Evolutionary conservation across 1,140 invertebrate genomes (phyloP).

Genomic region (Phortica variegata): DNA sequence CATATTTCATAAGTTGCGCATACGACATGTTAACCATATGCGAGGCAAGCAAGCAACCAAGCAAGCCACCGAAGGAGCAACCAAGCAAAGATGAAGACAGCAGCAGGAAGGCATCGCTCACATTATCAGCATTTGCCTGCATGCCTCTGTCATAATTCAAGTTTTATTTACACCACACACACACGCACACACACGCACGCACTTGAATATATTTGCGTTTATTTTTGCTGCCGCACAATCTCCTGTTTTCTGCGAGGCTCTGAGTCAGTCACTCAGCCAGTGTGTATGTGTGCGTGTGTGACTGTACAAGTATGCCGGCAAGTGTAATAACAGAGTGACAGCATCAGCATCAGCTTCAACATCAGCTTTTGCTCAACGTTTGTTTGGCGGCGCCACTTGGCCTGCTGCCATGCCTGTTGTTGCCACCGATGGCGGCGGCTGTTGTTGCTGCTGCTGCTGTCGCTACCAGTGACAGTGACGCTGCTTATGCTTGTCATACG

Average conservation of each 20-base stretch:
- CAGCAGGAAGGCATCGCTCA: too few species aligned
- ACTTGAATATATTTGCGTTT: background rate
- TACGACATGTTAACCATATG: constrained; percentile 49
- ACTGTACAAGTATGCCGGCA: constrained; percentile 50
- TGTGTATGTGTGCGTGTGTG: constrained; percentile 25
- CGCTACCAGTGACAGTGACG: constrained; percentile 47
- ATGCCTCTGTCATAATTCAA: constrained; percentile 48
- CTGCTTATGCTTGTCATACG: constrained; percentile 51
- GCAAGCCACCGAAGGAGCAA: too few species aligned
- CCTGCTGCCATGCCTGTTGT: too few species aligned
- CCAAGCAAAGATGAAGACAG: too few species aligned
- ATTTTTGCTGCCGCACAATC: too few species aligned
- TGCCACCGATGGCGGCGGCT: too few species aligned
- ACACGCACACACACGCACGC: constrained; percentile 5
- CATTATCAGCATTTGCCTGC: constrained; percentile 37
- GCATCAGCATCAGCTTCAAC: background rate
- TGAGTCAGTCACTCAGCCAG: too few species aligned
- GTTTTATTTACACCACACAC: constrained; percentile 39
- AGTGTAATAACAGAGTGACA: constrained; percentile 42
- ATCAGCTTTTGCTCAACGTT: too few species aligned
- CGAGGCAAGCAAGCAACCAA: too few species aligned
- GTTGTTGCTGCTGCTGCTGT: too few species aligned
- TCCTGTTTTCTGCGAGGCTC: too few species aligned
- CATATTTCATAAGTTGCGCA: constrained; percentile 54
- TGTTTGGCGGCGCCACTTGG: too few species aligned